Percentiles rank a stretch among this genome's conserved stretches.
Conservation (phyloP, 2,888 invertebrate genomes). For the Ophraella communa region DNA sequence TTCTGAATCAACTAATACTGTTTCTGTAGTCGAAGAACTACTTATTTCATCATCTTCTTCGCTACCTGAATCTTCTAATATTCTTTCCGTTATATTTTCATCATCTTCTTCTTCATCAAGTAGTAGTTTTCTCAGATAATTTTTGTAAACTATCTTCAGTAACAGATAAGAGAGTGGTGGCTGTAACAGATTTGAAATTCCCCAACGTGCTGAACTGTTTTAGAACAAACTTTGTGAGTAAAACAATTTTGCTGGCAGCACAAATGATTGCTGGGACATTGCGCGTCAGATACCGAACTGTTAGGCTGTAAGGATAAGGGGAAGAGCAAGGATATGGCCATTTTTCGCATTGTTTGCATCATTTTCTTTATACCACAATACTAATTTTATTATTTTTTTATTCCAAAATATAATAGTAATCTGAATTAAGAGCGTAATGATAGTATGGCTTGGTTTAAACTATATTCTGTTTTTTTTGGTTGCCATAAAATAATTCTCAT, state of each 20-base stretch:
- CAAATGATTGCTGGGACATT: slow-evolving; percentile 29
- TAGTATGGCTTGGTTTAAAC: too few species aligned
- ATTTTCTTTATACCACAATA: too few species aligned
- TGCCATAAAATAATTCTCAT: too few species aligned
- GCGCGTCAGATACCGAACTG: slow-evolving; percentile 18
- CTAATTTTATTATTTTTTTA: too few species aligned
- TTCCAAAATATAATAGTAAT: too few species aligned
- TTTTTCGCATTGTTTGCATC: slow-evolving; percentile 24
- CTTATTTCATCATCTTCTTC: neutral
- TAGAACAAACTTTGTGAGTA: slow-evolving; percentile 33
- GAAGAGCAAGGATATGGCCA: slow-evolving; percentile 23
- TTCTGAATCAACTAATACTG: slow-evolving; percentile 1
- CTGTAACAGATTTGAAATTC: neutral
- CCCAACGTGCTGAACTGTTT: slow-evolving; percentile 8
- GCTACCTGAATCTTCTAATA: too few species aligned
- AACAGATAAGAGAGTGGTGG: neutral
- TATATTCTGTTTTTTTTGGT: too few species aligned
- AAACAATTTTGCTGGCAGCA: slow-evolving; percentile 34
- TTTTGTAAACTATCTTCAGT: neutral
- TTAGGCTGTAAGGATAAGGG: slow-evolving; percentile 18
- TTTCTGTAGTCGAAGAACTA: neutral
- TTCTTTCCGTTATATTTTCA: neutral
- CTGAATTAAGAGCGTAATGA: too few species aligned
- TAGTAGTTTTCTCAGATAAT: neutral
- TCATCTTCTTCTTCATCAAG: too few species aligned